Conservation (phyloP, 2,797 vertebrate species). For the Sternotherus odoratus region DNA sequence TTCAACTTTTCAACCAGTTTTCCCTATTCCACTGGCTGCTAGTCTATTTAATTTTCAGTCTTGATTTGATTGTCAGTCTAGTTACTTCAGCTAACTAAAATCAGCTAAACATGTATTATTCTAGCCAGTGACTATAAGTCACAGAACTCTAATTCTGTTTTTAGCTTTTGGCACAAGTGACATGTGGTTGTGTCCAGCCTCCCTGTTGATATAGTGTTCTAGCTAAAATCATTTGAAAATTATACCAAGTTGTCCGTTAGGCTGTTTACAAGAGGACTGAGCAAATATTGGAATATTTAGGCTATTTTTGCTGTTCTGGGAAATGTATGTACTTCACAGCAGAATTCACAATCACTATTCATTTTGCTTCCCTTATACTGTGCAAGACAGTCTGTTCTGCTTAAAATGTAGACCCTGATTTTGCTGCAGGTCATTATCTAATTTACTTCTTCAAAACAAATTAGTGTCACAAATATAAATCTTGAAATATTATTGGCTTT, state of each 20-base stretch:
- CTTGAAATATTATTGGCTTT: background rate
- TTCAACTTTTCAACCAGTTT: background rate
- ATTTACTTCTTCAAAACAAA: background rate
- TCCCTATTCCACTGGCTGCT: background rate
- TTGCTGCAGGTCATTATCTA: background rate
- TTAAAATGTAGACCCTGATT: background rate
- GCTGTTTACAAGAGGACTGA: background rate
- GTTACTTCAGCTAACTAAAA: conserved; percentile 8
- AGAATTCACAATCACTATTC: background rate
- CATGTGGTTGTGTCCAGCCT: background rate
- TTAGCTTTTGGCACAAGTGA: background rate
- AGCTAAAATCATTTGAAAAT: background rate
- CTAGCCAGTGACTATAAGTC: background rate
- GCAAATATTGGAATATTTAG: background rate
- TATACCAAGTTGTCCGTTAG: background rate
- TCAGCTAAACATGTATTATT: background rate
- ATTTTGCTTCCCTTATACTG: background rate
- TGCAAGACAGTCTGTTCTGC: background rate
- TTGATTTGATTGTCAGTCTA: conserved; percentile 7
- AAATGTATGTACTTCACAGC: background rate
- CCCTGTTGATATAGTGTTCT: background rate
- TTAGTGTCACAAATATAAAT: background rate
- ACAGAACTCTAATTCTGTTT: background rate
- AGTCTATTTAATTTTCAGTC: background rate
- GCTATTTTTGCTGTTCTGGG: background rate